phyloP scores from a whole-genome alignment of 2,888 invertebrate genomes.

The Elegia similella region DNA sequence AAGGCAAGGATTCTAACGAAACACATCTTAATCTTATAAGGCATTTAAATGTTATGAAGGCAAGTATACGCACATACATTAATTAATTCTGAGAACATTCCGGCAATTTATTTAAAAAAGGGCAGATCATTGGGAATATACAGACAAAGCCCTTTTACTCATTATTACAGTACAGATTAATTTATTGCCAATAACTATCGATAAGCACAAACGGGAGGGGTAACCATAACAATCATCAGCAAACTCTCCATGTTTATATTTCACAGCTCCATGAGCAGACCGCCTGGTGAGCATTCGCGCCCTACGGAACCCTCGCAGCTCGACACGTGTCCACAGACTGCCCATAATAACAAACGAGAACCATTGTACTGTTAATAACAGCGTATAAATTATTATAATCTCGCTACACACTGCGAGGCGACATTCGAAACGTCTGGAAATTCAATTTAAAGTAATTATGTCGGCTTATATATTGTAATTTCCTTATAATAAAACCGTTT shows the following conservation, averaged over 20 bases:
- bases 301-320: constrained; percentile 22
- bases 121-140: too few relatives aligned
- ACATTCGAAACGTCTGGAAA: constrained; percentile 5
- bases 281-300: constrained; percentile 22
- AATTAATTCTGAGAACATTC: too few relatives aligned
- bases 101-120: too few relatives aligned
- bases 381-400: constrained; percentile 39
- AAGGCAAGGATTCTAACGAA: too few relatives aligned
- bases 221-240: neutral
- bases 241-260: constrained; percentile 46
- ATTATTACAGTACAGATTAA: too few relatives aligned
- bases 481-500: constrained; percentile 14
- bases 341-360: constrained; percentile 32
- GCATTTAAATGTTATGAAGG: too few relatives aligned
- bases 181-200: too few relatives aligned
- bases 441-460: constrained; percentile 10
- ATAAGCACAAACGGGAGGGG: too few relatives aligned
- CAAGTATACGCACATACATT: too few relatives aligned
- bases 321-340: constrained; percentile 26
- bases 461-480: constrained; percentile 6
- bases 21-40: too few relatives aligned
- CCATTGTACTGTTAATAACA: constrained; percentile 42
- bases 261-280: constrained; percentile 44
- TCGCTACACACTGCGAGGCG: neutral
- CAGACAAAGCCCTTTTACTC: too few relatives aligned